Evolutionary conservation across 2,113 vertebrate species (phyloP), one percentile per base, ranked within the genome.

Genomic region (Mesembrinibis cayennensis): DNA sequence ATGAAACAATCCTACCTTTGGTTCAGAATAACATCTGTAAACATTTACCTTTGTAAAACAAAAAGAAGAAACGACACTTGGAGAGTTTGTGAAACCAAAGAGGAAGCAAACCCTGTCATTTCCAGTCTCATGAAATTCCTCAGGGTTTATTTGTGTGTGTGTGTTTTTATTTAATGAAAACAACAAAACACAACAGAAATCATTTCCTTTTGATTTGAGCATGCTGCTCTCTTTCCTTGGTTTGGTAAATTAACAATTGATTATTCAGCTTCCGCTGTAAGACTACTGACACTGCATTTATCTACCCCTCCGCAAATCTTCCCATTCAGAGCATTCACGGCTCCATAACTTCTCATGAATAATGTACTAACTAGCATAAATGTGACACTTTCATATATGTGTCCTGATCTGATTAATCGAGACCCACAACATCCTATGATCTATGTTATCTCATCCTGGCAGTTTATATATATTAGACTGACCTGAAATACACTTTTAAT

Each of bases 271-370:
- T 71, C 67, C 0, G 0, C 70, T 91, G 58, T 30, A 52, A 6
- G 5, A 53, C 59, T 63, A 44, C 76, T 63, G 92, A 79, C 66
- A 69, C 44, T 38, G 58, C 72, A 65, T 90, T 91, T 82, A 84
- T 93, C 87, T 84, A 52, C 29, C 47, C 62, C 73, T 62, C 87
- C 1, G 42, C 83, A 91, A 62, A 78, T 77, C 89, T 86, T 82
- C 85, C 65, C 67, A 36, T 34, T 91, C 79, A 62, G 70, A 81
- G 79, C 82, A 72, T 29, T 80, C 76, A 29, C 56, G 88, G 63
- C 83, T 70, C 86, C 72, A 70, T 83, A 95, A 78, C 59, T 83
- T 91, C 93, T 89, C 67, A 83, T 78, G 83, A 96, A 94, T 94
- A 81, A 95, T 71, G 86, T 29, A 77, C 76, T 58, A 58, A 77